These are phyloP conservation scores for Trogon surrucura DNA, from an alignment of 2,113 vertebrate species.

Conservation along the genomic window DNA sequence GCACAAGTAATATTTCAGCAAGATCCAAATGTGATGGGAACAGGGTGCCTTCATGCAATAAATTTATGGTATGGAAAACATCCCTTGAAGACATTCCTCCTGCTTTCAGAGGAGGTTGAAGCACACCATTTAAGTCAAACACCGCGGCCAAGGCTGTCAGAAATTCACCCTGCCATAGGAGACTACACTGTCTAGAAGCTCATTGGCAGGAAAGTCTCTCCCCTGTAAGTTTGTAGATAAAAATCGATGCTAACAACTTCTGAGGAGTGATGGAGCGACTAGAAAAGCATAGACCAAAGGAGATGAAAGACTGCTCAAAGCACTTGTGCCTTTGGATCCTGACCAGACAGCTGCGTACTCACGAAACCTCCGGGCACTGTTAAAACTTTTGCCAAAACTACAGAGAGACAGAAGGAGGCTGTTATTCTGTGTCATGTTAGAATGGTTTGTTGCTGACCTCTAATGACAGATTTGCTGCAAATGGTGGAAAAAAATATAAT, in stretches of 20 bases:
- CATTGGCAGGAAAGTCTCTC: not conserved
- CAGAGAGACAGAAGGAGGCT: not conserved
- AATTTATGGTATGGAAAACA: not conserved
- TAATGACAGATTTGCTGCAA: not conserved
- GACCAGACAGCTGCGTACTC: rapidly evolving
- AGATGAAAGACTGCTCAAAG: not conserved
- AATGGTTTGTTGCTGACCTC: not conserved
- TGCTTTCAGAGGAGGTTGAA: not conserved
- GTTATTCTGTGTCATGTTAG: not conserved
- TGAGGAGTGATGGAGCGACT: not conserved
- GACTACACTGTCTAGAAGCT: not conserved
- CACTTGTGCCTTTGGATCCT: not conserved
- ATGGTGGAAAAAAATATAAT: not conserved
- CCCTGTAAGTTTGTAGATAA: not conserved
- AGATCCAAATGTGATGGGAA: not conserved
- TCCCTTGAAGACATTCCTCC: not conserved
- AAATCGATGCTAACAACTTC: not conserved
- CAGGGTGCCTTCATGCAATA: rapidly evolving
- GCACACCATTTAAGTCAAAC: not conserved
- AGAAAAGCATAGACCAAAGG: not conserved
- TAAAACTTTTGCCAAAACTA: not conserved
- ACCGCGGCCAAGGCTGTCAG: not conserved
- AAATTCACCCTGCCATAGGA: not conserved
- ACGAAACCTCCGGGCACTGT: not conserved
- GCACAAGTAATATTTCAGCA: not conserved